Percentiles rank a stretch among this genome's conserved stretches.
Conservation (phyloP, 2,113 vertebrate species). For the Aspiorhynchus laticeps region DNA sequence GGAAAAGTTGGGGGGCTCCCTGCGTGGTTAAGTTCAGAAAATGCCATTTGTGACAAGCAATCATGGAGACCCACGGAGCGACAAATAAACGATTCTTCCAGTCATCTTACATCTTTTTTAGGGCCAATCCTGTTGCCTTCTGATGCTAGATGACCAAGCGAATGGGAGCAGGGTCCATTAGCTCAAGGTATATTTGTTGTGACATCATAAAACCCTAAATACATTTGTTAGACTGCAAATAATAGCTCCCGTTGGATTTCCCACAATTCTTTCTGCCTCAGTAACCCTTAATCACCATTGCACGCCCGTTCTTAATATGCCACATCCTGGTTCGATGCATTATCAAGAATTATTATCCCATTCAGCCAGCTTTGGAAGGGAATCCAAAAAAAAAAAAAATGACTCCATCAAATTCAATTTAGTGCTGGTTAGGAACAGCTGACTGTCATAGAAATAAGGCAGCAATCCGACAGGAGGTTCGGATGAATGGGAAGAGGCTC, state of each 20-base stretch:
- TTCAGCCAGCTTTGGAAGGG: conserved; percentile 52
- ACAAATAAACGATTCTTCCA: conserved; percentile 53
- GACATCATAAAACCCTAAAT: conserved; percentile 15
- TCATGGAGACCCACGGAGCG: conserved; percentile 78
- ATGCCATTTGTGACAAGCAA: conserved; percentile 83
- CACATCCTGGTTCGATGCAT: conserved; percentile 46
- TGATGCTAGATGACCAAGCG: background rate
- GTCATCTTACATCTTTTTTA: conserved; percentile 15
- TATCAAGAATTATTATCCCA: conserved; percentile 57
- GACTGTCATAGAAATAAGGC: conserved; percentile 60
- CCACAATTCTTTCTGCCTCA: conserved; percentile 46
- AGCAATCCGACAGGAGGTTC: conserved; percentile 54
- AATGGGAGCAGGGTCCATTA: background rate
- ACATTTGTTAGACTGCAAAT: conserved; percentile 11
- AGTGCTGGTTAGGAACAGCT: conserved; percentile 62
- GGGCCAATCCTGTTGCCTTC: background rate
- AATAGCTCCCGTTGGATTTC: conserved; percentile 32
- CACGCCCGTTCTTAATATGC: conserved; percentile 37
- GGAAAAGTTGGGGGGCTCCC: conserved; percentile 77
- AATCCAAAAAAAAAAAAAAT: conserved; percentile 48
- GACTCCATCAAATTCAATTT: conserved; percentile 64
- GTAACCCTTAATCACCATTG: conserved; percentile 48
- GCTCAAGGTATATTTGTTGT: conserved; percentile 4
- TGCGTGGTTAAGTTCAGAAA: conserved; percentile 81
- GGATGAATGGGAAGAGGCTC: conserved; percentile 61